Conservation (phyloP, 2,888 invertebrate genomes). For the Ormia ochracea region DNA sequence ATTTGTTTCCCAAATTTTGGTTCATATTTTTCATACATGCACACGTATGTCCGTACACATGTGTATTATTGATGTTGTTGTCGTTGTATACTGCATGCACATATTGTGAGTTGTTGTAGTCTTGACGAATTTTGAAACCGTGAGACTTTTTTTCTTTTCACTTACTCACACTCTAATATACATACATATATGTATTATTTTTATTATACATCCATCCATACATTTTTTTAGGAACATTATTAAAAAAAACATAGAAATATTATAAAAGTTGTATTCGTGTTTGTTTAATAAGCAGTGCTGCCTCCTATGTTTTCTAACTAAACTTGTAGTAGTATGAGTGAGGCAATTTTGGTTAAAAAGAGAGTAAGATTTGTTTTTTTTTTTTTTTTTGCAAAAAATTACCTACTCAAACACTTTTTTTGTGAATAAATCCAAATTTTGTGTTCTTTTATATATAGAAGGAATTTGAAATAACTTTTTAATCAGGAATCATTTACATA, state of each 20-base stretch:
- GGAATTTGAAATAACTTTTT: constrained; percentile 4
- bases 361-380: constrained; percentile 1
- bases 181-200: neutral
- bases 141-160: constrained; percentile 49
- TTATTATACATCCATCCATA: no score
- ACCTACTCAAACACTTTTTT: constrained; percentile 10
- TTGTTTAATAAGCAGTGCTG: constrained; percentile 17
- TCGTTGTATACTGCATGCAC: constrained; percentile 43
- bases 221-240: constrained; percentile 42
- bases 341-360: constrained; percentile 30
- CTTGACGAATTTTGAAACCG: constrained; percentile 54
- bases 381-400: neutral
- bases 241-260: constrained; percentile 16
- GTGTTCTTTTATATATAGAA: neutral
- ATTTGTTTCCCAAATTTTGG: constrained; percentile 36
- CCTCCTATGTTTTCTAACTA: constrained; percentile 10
- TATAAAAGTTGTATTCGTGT: constrained; percentile 17
- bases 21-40: constrained; percentile 6
- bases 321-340: constrained; percentile 9
- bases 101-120: constrained; percentile 42
- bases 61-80: constrained; percentile 8
- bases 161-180: constrained; percentile 37
- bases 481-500: neutral
- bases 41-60: no score
- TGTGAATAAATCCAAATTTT: neutral